phyloP scores from a whole-genome alignment of 2,888 invertebrate species.

The Alviniconcha strummeri region DNA sequence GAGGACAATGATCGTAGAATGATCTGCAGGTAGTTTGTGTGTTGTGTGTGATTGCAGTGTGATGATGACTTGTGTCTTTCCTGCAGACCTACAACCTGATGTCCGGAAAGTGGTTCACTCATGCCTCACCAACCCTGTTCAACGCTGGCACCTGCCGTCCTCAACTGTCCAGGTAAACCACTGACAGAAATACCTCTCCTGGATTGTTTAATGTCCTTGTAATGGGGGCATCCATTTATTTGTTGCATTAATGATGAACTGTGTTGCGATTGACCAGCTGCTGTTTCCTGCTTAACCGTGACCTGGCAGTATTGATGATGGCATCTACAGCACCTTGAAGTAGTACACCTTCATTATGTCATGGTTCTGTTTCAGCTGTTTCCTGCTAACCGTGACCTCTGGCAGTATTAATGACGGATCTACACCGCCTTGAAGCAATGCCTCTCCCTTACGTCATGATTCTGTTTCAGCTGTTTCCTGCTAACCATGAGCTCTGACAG shows the following conservation, averaged over 20 bases:
- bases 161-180: conserved; percentile 86
- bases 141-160: conserved; percentile 93
- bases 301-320: conserved; percentile 95
- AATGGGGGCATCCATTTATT: too few species aligned
- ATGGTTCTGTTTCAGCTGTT: conserved; percentile 81
- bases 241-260: too few species aligned
- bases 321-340: conserved; percentile 92
- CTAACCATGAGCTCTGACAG: conserved; percentile 94
- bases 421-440: conserved; percentile 93
- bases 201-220: too few species aligned
- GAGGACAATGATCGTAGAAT: too few species aligned
- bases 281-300: conserved; percentile 96
- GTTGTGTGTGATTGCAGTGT: too few species aligned
- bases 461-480: conserved; percentile 85
- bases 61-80: too few species aligned
- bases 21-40: too few species aligned
- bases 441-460: conserved; percentile 75
- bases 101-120: conserved; percentile 96
- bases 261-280: conserved; percentile 68
- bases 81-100: conserved; percentile 90
- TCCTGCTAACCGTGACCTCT: conserved; percentile 92
- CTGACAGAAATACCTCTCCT: too few species aligned
- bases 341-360: too few species aligned
- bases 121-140: conserved; percentile 97
- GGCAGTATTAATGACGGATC: conserved; percentile 96